phyloP scores from a whole-genome alignment of 2,113 vertebrate genomes.

The Vanacampus margaritifer region DNA sequence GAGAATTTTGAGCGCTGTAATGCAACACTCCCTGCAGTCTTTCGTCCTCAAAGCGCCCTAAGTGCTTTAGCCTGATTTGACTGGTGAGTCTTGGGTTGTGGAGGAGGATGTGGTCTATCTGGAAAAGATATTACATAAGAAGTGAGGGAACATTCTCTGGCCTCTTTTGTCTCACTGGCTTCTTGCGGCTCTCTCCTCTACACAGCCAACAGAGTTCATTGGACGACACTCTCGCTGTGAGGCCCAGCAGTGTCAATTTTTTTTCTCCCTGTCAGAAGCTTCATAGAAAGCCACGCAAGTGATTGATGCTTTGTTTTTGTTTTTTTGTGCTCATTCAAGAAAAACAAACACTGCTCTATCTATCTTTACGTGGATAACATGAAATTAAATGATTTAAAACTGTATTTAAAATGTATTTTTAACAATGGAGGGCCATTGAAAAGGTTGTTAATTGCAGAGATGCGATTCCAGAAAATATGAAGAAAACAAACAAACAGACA shows the following conservation, averaged over 20 bases:
- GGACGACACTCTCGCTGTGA: conserved; percentile 27
- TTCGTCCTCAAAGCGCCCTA: neutral
- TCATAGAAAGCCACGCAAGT: conserved; percentile 11
- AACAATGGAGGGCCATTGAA: too few relatives aligned
- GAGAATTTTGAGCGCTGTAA: conserved; percentile 10
- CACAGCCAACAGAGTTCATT: conserved; percentile 25
- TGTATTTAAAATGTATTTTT: too few relatives aligned
- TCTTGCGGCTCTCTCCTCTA: conserved; percentile 35
- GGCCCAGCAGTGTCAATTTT: conserved; percentile 22
- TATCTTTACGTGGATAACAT: too few relatives aligned
- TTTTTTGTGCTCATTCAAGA: neutral
- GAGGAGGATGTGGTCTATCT: conserved; percentile 21
- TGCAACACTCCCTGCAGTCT: conserved; percentile 13
- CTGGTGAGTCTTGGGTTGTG: conserved; percentile 4
- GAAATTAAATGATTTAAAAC: too few relatives aligned
- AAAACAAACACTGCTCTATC: too few relatives aligned
- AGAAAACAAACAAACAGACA: too few relatives aligned
- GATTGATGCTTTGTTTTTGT: neutral
- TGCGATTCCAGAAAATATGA: too few relatives aligned
- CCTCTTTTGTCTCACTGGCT: conserved; percentile 43
- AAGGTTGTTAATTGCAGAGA: too few relatives aligned
- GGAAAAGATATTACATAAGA: conserved; percentile 47
- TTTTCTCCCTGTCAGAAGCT: conserved; percentile 26
- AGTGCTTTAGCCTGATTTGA: conserved; percentile 7
- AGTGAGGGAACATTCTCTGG: conserved; percentile 35